A percentile compares a stretch with the other conserved stretches of the same genome.
Conservation (phyloP, 2,113 vertebrate species). For the Neopipo cinnamomea region DNA sequence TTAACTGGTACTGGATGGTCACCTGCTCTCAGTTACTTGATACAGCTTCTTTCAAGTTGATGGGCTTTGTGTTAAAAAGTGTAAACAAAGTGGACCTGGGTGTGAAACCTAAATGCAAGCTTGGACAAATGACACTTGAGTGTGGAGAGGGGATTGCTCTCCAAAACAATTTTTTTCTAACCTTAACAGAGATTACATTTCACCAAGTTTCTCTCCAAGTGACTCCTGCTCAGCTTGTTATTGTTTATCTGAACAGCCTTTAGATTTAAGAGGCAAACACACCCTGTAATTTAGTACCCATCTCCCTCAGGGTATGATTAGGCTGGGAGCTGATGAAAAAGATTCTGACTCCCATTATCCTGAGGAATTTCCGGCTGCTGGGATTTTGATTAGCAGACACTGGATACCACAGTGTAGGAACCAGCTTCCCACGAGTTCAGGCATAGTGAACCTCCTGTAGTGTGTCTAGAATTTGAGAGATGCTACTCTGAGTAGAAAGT, state of each 20-base stretch:
- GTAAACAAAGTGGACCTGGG: slow-evolving; percentile 6
- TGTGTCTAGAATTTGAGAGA: background rate
- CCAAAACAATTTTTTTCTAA: background rate
- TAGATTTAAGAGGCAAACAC: slow-evolving; percentile 14
- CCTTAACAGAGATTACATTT: slow-evolving; percentile 1
- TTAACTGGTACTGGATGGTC: background rate
- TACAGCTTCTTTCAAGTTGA: slow-evolving; percentile 20
- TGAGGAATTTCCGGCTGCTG: slow-evolving; percentile 16
- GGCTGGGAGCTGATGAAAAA: slow-evolving; percentile 34
- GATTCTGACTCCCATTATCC: slow-evolving; percentile 37
- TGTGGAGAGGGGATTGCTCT: background rate
- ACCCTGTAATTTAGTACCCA: slow-evolving; percentile 23
- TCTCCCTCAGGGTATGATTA: slow-evolving; percentile 44
- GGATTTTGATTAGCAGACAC: slow-evolving; percentile 32
- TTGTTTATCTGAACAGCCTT: slow-evolving; percentile 6
- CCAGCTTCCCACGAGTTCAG: background rate
- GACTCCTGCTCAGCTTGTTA: slow-evolving; percentile 8
- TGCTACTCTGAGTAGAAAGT: background rate
- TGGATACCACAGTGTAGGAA: background rate
- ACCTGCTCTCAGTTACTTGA: background rate
- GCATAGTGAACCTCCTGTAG: background rate
- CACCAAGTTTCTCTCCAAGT: background rate
- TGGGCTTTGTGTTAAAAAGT: background rate
- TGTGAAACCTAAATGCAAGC: slow-evolving; percentile 53
- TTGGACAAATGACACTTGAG: slow-evolving; percentile 34